Percentiles rank a stretch among this genome's conserved stretches.
These are phyloP conservation scores for Beaufortia kweichowensis DNA, from an alignment of 2,113 vertebrate species.

Conservation along the genomic window DNA sequence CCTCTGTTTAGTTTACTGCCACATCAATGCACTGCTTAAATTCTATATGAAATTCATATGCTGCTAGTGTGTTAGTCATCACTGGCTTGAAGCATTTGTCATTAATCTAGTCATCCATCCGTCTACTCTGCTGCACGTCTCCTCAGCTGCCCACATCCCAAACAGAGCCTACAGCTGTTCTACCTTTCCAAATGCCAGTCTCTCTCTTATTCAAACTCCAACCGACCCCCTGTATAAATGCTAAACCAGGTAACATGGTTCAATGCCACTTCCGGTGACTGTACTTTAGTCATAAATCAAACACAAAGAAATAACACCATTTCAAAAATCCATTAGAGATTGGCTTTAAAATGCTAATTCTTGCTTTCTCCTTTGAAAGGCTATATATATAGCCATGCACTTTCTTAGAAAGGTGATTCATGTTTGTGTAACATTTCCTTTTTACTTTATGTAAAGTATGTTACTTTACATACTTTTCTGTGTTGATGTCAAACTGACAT, in stretches of 20 bases:
- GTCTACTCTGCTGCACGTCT: constrained; percentile 41
- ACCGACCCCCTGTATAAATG: constrained; percentile 16
- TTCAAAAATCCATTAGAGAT: too few relatives aligned
- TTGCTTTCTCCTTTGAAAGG: too few relatives aligned
- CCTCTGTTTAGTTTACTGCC: not conserved
- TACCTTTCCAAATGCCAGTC: constrained; percentile 35
- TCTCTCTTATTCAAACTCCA: constrained; percentile 7
- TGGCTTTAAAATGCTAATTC: too few relatives aligned
- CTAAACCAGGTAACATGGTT: not conserved
- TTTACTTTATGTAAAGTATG: too few relatives aligned
- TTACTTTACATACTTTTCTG: too few relatives aligned
- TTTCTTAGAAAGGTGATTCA: too few relatives aligned
- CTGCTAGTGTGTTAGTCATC: constrained; percentile 61
- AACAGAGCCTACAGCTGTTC: constrained; percentile 42
- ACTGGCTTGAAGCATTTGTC: constrained; percentile 57
- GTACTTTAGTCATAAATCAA: not conserved
- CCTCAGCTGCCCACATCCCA: constrained; percentile 9
- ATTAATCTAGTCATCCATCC: constrained; percentile 56
- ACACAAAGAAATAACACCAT: too few relatives aligned
- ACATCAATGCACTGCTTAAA: constrained; percentile 49
- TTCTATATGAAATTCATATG: constrained; percentile 42
- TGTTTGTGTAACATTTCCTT: too few relatives aligned
- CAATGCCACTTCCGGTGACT: not conserved
- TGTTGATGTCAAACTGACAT: too few relatives aligned
- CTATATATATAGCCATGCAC: too few relatives aligned